These are phyloP conservation scores for Heliconius himera DNA, from an alignment of 1,140 invertebrate species.

Conservation along the genomic window DNA sequence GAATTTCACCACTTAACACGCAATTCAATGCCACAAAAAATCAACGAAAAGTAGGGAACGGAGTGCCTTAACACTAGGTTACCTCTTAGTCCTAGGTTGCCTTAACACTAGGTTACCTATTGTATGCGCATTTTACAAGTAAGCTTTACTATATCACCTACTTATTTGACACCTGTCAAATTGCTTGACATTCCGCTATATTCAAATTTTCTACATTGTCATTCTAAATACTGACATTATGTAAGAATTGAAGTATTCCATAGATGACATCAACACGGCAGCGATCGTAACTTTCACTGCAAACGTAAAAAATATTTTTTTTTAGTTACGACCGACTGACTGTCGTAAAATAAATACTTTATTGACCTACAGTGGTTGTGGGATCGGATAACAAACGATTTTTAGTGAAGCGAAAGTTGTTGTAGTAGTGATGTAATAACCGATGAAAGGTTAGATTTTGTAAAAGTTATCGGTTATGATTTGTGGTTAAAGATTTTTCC, in stretches of 20 bases:
- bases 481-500: background rate
- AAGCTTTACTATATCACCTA: background rate
- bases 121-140: no score
- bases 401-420: constrained; percentile 17
- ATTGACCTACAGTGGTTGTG: background rate
- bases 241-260: constrained; percentile 29
- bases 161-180: background rate
- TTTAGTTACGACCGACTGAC: constrained; percentile 15
- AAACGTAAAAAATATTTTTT: constrained; percentile 26
- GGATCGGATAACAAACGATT: constrained; percentile 13
- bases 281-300: constrained; percentile 30
- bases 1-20: background rate
- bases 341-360: constrained; percentile 19
- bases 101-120: background rate
- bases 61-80: background rate
- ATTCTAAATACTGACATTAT: constrained; percentile 16
- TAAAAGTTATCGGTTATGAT: background rate
- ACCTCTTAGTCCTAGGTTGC: background rate
- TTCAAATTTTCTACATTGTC: background rate
- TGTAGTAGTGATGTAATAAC: background rate
- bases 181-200: background rate
- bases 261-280: constrained; percentile 20
- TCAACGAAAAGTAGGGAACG: background rate
- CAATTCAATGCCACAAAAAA: background rate
- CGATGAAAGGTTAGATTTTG: background rate